Base-by-base conservation (phyloP, 2,113 vertebrate genomes). In the Notechis scutatus region DNA sequence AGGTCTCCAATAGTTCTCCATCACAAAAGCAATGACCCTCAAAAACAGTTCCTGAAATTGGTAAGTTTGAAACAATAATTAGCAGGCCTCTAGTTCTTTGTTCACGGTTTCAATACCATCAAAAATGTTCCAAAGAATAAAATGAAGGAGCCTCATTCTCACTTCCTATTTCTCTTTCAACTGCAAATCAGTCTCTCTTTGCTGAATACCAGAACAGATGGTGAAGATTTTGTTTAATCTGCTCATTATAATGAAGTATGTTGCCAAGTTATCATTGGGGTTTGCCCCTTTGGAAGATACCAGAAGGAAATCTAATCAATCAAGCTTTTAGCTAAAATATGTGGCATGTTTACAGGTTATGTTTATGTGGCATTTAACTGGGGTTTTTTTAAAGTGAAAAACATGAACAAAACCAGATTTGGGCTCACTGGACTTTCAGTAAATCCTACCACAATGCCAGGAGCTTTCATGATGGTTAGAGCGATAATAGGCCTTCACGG, bases 181-280 rank as follows among this genome's bases (percentile, higher is more conserved):
- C 26, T 87, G 91, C 91, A 91, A 91, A 91, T 87, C 86, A 87
- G 91, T 45, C 39, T 55, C 20, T 86, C 34, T 86, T 24, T 87
- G 26, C 55, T 59, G 42, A 86, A 85, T 87, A 91, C 42, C 4
- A 11, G 26, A 91, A 87, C 91, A 91, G 91, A 87, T 91, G 81
- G 97, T 34, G 91, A 95, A 96, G 94, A 94, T 95, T 97, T 96
- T 92, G 90, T 95, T 97, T 96, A 96, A 97, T 97, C 91, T 95
- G 96, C 96, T 97, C 97, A 95, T 98, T 97, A 97, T 96, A 98
- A 97, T 95, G 96, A 95, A 93, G 95, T 93, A 24, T 89, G 56
- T 88, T 94, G 94, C 81, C 85, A 61, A 87, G 54, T 87, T n/a
- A 57, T 42, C 4, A 29, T 59, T 87, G 21, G 3, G 42, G 23